A percentile compares a stretch with the other conserved stretches of the same genome.
Conservation (phyloP, 2,797 vertebrate species). For the Sorex maritimensis region DNA sequence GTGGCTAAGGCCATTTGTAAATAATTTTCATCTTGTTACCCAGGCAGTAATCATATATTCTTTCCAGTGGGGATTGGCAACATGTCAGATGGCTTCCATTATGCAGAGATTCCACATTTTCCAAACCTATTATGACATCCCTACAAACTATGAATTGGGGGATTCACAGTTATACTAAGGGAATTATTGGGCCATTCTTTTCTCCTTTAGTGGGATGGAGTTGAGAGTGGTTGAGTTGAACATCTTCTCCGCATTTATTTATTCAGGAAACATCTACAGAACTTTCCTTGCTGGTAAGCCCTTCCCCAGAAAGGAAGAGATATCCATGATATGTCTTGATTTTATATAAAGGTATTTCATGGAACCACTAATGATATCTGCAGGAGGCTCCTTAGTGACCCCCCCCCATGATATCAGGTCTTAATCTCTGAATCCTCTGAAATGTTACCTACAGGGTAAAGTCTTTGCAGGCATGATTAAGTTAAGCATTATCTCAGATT, state of each 20-base stretch:
- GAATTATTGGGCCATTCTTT: neutral
- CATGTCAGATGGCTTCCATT: neutral
- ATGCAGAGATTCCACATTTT: neutral
- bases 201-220: neutral
- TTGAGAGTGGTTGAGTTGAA: neutral
- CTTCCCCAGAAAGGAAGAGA: neutral
- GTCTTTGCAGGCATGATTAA: conserved; percentile 11
- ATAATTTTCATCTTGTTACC: conserved; percentile 17
- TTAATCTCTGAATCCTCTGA: neutral
- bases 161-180: neutral
- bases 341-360: conserved; percentile 52
- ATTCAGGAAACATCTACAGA: neutral
- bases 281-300: neutral
- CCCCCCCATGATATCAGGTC: neutral
- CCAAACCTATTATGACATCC: conserved; percentile 1
- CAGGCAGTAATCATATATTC: neutral
- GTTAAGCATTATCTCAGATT: conserved; percentile 10
- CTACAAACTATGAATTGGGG: neutral
- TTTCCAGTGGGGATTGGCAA: neutral
- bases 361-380: neutral
- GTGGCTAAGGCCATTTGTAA: conserved; percentile 18
- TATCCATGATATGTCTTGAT: neutral
- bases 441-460: neutral
- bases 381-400: neutral
- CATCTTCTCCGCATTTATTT: neutral